These are phyloP conservation scores for Noctua janthe DNA, from an alignment of 2,888 invertebrate genomes.

Conservation along the genomic window DNA sequence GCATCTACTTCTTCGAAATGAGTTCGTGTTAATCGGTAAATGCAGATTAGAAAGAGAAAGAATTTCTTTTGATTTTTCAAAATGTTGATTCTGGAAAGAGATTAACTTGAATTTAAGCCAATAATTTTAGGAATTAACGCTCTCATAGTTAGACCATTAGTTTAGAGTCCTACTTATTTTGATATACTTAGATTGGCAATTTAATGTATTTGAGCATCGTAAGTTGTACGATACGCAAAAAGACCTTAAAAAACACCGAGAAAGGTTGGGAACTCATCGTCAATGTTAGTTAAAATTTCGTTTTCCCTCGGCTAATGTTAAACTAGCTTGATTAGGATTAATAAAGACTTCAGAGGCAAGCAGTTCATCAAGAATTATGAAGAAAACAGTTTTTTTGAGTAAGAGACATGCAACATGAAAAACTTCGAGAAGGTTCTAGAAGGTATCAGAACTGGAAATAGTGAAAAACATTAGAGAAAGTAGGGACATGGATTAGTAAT, in stretches of 20 bases:
- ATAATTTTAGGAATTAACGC: not conserved
- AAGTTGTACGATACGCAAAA: too few species aligned
- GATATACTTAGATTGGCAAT: not conserved
- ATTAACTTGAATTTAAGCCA: not conserved
- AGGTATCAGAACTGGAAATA: not conserved
- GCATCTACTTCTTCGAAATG: not conserved
- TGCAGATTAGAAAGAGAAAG: not conserved
- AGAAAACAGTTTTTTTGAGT: not conserved
- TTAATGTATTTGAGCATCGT: not conserved
- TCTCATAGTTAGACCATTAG: not conserved
- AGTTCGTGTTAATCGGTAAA: not conserved
- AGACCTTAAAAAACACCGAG: too few species aligned
- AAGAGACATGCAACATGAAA: not conserved
- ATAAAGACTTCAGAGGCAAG: not conserved
- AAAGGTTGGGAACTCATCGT: conserved; percentile 9
- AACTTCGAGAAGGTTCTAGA: conserved; percentile 25
- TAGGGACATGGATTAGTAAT: not conserved
- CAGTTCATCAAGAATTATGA: not conserved
- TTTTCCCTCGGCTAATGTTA: not conserved
- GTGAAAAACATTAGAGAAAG: not conserved
- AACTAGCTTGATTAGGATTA: not conserved
- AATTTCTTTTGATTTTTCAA: not conserved
- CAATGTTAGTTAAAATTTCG: not conserved
- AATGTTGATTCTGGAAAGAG: not conserved
- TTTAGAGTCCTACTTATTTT: not conserved